A percentile compares a stretch with the other conserved stretches of the same genome.
Conservation (phyloP, 2,888 invertebrate species). For the Sepiola atlantica region DNA sequence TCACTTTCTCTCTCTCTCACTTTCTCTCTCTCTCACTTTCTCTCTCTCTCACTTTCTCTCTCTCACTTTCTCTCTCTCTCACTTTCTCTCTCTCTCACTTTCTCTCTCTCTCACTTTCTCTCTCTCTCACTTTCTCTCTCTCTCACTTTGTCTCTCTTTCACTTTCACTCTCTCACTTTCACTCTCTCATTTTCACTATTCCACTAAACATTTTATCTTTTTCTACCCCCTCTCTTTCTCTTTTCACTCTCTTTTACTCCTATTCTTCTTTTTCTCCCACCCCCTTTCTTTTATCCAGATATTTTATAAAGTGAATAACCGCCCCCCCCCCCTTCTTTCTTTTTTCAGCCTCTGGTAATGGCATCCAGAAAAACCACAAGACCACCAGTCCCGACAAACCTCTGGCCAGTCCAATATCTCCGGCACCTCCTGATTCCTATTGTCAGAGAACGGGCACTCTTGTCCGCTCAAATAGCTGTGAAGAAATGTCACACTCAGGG, state of each 20-base stretch:
- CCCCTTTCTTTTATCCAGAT: too few relatives aligned
- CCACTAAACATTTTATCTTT: background rate
- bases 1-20: too few relatives aligned
- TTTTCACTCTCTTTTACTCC: background rate
- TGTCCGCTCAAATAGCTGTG: slow-evolving; percentile 61
- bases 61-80: background rate
- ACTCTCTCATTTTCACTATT: too few relatives aligned
- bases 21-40: too few relatives aligned
- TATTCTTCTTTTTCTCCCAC: background rate
- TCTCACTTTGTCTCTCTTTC: background rate
- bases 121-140: too few relatives aligned
- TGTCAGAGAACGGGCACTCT: slow-evolving; percentile 38
- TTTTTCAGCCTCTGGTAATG: background rate
- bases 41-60: too few relatives aligned
- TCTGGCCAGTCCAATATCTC: slow-evolving; percentile 40
- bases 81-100: background rate
- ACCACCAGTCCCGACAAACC: background rate
- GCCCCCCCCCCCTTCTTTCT: background rate
- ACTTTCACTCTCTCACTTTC: too few relatives aligned
- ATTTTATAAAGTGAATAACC: background rate
- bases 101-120: background rate
- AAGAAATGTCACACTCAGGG: slow-evolving; percentile 55
- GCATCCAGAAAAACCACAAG: slow-evolving; percentile 23
- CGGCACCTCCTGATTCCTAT: background rate
- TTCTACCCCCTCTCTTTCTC: background rate